These are phyloP conservation scores for Aplysina aerophoba DNA, from an alignment of 37 sponge, comb jelly and placozoan genomes.

Conservation along the genomic window DNA sequence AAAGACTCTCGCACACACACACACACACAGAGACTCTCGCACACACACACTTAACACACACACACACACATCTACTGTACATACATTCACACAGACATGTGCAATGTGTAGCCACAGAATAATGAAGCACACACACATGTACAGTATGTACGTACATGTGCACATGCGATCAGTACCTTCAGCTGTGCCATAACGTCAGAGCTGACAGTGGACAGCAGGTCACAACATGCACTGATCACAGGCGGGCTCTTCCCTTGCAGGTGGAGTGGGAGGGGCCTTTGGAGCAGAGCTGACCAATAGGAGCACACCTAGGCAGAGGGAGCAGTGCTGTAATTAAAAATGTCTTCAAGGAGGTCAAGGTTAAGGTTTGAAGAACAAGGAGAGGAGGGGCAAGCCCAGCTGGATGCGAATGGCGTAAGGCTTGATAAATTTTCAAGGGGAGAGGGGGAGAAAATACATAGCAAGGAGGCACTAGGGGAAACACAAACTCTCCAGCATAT, in stretches of 20 bases:
- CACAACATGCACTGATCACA: conserved; percentile 8
- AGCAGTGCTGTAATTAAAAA: background rate
- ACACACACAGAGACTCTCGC: no score
- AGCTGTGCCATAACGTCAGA: background rate
- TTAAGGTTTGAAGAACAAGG: background rate
- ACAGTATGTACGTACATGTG: background rate
- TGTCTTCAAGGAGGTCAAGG: background rate
- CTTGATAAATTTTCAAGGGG: no score
- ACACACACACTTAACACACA: no score
- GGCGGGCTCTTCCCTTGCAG: conserved; percentile 7
- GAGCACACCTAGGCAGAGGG: background rate
- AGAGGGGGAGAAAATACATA: background rate
- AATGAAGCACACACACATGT: background rate
- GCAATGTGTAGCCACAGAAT: background rate
- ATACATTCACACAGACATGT: background rate
- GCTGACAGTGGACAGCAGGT: conserved; percentile 15
- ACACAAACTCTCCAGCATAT: no score
- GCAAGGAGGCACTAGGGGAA: no score
- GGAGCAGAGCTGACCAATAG: background rate
- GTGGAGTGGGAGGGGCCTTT: background rate
- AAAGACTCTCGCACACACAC: no score
- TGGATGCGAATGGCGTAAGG: no score
- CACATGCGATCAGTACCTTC: background rate
- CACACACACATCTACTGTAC: no score
- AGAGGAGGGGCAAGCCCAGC: no score